These are phyloP conservation scores for Amniataba percoides DNA, from an alignment of 2,797 vertebrate species.

Conservation along the genomic window DNA sequence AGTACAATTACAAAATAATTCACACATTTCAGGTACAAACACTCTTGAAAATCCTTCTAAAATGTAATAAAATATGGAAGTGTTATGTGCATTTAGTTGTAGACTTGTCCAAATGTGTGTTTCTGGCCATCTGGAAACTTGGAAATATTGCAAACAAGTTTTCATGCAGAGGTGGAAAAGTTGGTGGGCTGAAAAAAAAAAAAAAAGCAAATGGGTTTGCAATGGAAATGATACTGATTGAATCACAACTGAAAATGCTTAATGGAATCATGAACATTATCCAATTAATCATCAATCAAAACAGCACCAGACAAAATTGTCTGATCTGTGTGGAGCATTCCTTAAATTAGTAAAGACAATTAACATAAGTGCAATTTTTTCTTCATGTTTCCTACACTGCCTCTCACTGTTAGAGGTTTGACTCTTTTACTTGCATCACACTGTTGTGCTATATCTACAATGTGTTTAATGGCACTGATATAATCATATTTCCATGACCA, in stretches of 20 bases:
- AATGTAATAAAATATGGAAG: not conserved
- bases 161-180: not conserved
- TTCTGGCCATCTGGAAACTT: not conserved
- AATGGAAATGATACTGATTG: not conserved
- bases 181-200: not conserved
- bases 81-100: not conserved
- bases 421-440: not conserved
- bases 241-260: no score
- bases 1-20: not conserved
- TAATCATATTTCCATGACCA: rapidly evolving
- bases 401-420: not conserved
- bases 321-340: not conserved
- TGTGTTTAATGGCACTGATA: not conserved
- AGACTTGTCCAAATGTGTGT: not conserved
- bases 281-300: no score
- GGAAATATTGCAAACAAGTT: not conserved
- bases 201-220: not conserved
- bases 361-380: not conserved
- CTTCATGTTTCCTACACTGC: not conserved
- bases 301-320: not conserved
- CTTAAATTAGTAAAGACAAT: not conserved
- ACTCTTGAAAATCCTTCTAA: not conserved
- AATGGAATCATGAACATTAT: no score
- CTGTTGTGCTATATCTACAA: not conserved
- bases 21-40: not conserved